Evolutionary conservation across 2,888 invertebrate genomes (phyloP).

Genomic region (Nowickia ferox): DNA sequence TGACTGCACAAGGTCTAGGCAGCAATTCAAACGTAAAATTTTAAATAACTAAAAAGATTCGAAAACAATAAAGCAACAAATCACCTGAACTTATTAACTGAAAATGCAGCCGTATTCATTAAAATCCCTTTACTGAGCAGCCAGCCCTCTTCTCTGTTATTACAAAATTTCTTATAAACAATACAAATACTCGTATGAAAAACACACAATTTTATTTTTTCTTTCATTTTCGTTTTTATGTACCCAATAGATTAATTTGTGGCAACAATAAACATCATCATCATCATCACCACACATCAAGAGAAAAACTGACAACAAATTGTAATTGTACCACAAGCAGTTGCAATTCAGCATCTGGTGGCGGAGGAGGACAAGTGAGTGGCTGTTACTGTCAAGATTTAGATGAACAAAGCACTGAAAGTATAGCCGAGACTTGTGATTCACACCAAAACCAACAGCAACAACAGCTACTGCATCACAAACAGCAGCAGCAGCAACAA

Average conservation of each 20-base stretch:
- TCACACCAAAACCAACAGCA: slow-evolving; percentile 76
- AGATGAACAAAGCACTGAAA: slow-evolving; percentile 76
- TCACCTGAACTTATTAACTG: slow-evolving; percentile 40
- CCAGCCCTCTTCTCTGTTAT: not conserved
- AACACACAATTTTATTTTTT: slow-evolving; percentile 48
- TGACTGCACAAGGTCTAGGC: slow-evolving; percentile 67
- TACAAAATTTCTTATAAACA: slow-evolving; percentile 55
- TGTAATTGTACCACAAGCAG: slow-evolving; percentile 66
- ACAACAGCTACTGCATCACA: slow-evolving; percentile 71
- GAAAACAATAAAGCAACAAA: slow-evolving; percentile 47
- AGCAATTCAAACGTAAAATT: slow-evolving; percentile 71
- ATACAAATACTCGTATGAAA: slow-evolving; percentile 58
- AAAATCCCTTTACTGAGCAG: not conserved
- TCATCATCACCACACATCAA: slow-evolving; percentile 71
- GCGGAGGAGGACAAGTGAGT: slow-evolving; percentile 40
- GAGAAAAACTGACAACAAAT: slow-evolving; percentile 70
- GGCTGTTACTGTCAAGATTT: slow-evolving; percentile 63
- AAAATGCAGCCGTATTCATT: not conserved
- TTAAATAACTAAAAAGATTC: slow-evolving; percentile 4
- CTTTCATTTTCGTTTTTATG: slow-evolving; percentile 45
- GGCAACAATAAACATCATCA: slow-evolving; percentile 74
- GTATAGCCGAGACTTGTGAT: slow-evolving; percentile 77
- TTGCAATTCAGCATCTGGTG: slow-evolving; percentile 35
- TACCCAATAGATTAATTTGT: slow-evolving; percentile 75
- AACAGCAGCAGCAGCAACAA: slow-evolving; percentile 70